phyloP scores from a whole-genome alignment of 2,113 vertebrate species.

The Sciurus niger region DNA sequence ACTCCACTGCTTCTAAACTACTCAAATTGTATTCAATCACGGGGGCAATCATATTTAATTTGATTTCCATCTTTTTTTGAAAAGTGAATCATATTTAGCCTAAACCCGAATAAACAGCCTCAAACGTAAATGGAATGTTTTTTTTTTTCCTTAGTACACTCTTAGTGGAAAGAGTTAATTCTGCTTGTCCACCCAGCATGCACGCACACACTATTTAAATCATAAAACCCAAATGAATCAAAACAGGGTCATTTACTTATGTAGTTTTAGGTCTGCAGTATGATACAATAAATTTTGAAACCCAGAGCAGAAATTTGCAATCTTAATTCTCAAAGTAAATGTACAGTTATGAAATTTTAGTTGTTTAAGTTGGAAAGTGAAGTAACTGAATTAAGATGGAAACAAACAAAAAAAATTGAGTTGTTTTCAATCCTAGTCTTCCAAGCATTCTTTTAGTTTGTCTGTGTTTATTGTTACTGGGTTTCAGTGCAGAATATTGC shows the following conservation, averaged over 20 bases:
- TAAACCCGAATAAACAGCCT: not conserved
- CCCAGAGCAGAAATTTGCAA: not conserved
- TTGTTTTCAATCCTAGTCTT: not conserved
- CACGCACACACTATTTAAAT: not conserved
- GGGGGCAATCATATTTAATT: not conserved
- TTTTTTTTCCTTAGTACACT: not conserved
- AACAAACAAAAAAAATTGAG: not conserved
- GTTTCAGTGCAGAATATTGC: not conserved
- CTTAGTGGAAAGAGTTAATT: not conserved
- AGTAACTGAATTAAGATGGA: not conserved
- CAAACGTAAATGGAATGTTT: not conserved
- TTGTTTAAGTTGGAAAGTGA: not conserved
- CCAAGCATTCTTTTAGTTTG: not conserved
- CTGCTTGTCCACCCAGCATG: not conserved
- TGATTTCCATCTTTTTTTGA: not conserved
- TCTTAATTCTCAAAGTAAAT: conserved; percentile 35
- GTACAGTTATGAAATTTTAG: not conserved
- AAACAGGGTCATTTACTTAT: not conserved
- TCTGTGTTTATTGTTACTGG: not conserved
- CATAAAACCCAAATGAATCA: not conserved
- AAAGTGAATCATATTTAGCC: not conserved
- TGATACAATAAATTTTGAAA: not conserved
- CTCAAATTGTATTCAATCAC: not conserved
- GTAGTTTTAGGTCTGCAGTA: not conserved
- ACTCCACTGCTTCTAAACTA: not conserved